Base-by-base conservation (phyloP, 1,140 invertebrate genomes). In the Melanaphis sacchari region DNA sequence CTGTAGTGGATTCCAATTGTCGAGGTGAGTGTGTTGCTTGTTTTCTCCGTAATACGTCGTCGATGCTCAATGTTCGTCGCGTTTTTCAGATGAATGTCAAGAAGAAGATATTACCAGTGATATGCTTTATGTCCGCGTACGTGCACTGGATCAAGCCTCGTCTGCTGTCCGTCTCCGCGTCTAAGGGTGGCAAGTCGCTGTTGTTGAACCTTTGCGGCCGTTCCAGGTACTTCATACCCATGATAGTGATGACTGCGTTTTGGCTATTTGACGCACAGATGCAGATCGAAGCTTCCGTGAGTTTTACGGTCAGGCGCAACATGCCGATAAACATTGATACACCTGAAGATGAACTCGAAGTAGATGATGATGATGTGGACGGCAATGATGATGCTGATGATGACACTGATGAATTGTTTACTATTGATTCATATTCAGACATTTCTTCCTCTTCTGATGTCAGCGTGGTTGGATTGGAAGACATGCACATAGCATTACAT, bases 181-280 rank as follows among this genome's bases (percentile, higher is more conserved):
- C 91, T 38, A 93, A 85, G 6, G 26, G 91, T 21, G 91, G 91
- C 15, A 93, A 93, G n/a, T 85, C 49, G 15, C 36, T 93, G 38
- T 0, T 93, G 11, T 52, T 93, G 46, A 81, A 93, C 36, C 26
- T 93, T 6, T 93, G 91, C n/a, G 91, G 46, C 36, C n/a, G 81
- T 24, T 85, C 91, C 36, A 81, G 91, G 11, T 84, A 85, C 15
- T 36, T 93, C 26, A 93, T 93, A 52, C 91, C 91, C 15, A 85
- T 93, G 91, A 93, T 93, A 0, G 91, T 93, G 22, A 41, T 93
- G 6, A 93, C 91, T 8, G 91, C 91, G 8, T 93, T 93, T 85
- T 93, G 81, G 81, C 40, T 93, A n/a, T 85, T 93, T 41, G 91
- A 93, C 5, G 49, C 91, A 31, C 91, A 93, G 6, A 85, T 93